A percentile compares a stretch with the other conserved stretches of the same genome.
phyloP scores from a whole-genome alignment of 2,888 invertebrate species.

The Poecilobothrus nobilitatus region DNA sequence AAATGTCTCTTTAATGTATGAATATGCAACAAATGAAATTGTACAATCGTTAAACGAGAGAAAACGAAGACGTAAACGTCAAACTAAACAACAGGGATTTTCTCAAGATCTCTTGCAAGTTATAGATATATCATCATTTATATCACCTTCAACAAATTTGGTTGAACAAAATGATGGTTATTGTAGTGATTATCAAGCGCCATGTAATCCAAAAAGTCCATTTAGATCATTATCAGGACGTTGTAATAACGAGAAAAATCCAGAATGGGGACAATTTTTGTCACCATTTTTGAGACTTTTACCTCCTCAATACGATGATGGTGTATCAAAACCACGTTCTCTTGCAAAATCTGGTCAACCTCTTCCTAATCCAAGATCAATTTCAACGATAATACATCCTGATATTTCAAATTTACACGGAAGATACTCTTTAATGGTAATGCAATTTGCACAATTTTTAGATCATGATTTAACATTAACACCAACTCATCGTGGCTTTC shows the following conservation, averaged over 20 bases:
- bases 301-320: constrained; percentile 82
- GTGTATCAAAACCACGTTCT: constrained; percentile 69
- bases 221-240: constrained; percentile 68
- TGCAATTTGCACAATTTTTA: constrained; percentile 91
- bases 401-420: constrained; percentile 84
- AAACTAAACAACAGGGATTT: constrained; percentile 42
- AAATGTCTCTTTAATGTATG: constrained; percentile 77
- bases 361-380: constrained; percentile 75
- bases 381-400: constrained; percentile 83
- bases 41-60: constrained; percentile 51
- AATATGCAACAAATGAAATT: constrained; percentile 80
- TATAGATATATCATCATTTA: constrained; percentile 45
- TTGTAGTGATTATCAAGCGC: constrained; percentile 60
- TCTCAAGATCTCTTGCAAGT: constrained; percentile 50
- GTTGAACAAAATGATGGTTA: constrained; percentile 48
- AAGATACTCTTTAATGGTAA: constrained; percentile 81
- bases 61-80: constrained; percentile 57
- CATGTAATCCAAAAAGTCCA: constrained; percentile 63
- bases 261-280: constrained; percentile 72
- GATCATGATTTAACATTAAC: constrained; percentile 94
- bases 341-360: constrained; percentile 65
- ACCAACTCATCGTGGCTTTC: constrained; percentile 84
- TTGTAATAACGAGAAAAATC: constrained; percentile 80
- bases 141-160: constrained; percentile 25
- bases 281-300: constrained; percentile 76